phyloP scores from a whole-genome alignment of 2,797 vertebrate species.

The Parotocinclus haroldoi region DNA sequence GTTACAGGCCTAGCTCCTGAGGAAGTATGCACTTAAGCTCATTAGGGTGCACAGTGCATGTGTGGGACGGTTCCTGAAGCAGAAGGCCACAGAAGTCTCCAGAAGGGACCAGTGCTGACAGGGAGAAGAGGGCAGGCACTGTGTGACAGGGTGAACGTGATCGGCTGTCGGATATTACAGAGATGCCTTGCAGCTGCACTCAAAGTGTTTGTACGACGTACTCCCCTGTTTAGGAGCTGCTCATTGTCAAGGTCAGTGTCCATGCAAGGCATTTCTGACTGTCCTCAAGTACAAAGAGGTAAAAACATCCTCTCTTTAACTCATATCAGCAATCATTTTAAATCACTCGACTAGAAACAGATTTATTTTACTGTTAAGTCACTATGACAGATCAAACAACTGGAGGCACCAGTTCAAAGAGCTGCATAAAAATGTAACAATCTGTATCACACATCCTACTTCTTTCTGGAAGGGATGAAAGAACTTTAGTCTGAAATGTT shows the following conservation, averaged over 20 bases:
- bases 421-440: no score
- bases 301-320: not conserved
- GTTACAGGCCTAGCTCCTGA: not conserved
- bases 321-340: not conserved
- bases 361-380: not conserved
- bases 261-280: conserved; percentile 35
- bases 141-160: conserved; percentile 52
- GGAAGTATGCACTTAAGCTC: not conserved
- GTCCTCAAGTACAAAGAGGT: conserved; percentile 32
- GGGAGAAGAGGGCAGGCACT: conserved; percentile 49
- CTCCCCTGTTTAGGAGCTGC: conserved; percentile 36
- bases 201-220: conserved; percentile 21
- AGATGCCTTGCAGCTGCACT: conserved; percentile 75
- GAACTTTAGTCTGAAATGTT: no score
- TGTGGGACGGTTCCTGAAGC: conserved; percentile 9
- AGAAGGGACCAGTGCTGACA: conserved; percentile 24
- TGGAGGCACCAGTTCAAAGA: no score
- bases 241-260: conserved; percentile 49
- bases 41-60: not conserved
- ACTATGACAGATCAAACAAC: no score
- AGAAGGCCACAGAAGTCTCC: conserved; percentile 13
- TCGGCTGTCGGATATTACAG: conserved; percentile 72
- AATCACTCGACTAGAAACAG: no score
- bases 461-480: no score
- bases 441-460: no score